Evolutionary conservation across 2,888 invertebrate genomes (phyloP), one percentile per base, ranked within the genome.

Genomic region (Allophyes oxyacanthae): DNA sequence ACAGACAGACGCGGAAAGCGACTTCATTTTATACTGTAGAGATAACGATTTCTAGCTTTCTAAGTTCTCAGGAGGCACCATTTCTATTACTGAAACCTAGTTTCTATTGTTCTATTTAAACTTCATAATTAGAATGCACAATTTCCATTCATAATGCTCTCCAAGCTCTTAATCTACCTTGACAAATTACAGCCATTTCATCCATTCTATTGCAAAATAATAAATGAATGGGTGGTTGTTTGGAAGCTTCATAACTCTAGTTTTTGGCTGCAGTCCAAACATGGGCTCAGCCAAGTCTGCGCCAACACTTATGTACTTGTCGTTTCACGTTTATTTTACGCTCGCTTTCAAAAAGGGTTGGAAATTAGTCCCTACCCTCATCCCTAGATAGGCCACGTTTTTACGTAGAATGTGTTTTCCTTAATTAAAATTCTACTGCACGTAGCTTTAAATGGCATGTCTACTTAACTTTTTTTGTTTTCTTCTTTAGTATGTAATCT

Each of bases 201-300:
- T 13, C 2, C 37, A 4, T 37, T 10, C 44, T 14, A 34, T 15
- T 43, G 10, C 6, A 30, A 13, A 15, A 34, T 41, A 36, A 33
- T 42, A 34, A 45, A 64, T 70, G 51, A 60, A 38, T 42, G 28
- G 11, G 34, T 3, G 14, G 15, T 40, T 50, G 30, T 48, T 38
- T 14, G 25, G 26, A 40, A 46, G 28, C 28, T 40, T 11, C 5
- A n/a, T 33, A 42, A 20, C 41, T 53, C 9, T 0, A 40, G n/a
- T 13, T 46, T 42, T 60, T 72, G 73, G 64, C 59, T 4, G 4
- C n/a, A n/a, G 6, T 49, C 64, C 73, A 70, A 60, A 20, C 13
- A 25, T 33, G n/a, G 9, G 33, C 6, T 8, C 30, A 40, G 52
- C 37, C 49, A 67, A 55, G 44, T 67, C 42, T 62, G 44, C 11